Evolutionary conservation across 2,888 invertebrate genomes (phyloP).

Genomic region (Drosophila picticornis): DNA sequence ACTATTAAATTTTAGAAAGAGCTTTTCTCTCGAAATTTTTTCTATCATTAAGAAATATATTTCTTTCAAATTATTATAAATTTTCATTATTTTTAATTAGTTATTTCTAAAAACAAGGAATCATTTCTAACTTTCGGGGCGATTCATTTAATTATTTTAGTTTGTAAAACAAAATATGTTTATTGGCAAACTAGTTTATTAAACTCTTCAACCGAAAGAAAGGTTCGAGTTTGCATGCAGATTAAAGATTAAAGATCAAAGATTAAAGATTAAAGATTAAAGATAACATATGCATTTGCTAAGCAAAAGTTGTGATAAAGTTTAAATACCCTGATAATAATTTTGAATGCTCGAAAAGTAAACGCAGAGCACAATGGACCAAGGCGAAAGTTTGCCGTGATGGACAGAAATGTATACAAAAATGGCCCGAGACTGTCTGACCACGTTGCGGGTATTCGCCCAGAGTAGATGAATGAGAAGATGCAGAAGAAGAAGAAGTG

Average conservation of each 20-base stretch:
- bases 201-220: not conserved
- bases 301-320: conserved; percentile 26
- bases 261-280: conserved; percentile 6
- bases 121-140: not conserved
- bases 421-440: conserved; percentile 28
- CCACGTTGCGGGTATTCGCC: conserved; percentile 19
- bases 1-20: fast-evolving
- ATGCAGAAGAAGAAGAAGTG: not conserved
- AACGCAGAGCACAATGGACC: conserved; percentile 40
- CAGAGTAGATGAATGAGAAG: not conserved
- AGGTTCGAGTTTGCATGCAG: not conserved
- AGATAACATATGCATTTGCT: not conserved
- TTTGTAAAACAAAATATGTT: not conserved
- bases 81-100: not conserved
- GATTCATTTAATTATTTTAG: not conserved
- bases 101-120: not conserved
- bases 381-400: conserved; percentile 42
- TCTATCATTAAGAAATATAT: not conserved
- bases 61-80: fast-evolving
- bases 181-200: not conserved
- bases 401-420: conserved; percentile 38
- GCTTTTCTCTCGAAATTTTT: not conserved
- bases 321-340: conserved; percentile 33
- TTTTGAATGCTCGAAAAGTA: conserved; percentile 11
- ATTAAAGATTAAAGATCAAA: conserved; percentile 7